These are phyloP conservation scores for Diplolepis rosae DNA, from an alignment of 2,888 invertebrate genomes.

Conservation along the genomic window DNA sequence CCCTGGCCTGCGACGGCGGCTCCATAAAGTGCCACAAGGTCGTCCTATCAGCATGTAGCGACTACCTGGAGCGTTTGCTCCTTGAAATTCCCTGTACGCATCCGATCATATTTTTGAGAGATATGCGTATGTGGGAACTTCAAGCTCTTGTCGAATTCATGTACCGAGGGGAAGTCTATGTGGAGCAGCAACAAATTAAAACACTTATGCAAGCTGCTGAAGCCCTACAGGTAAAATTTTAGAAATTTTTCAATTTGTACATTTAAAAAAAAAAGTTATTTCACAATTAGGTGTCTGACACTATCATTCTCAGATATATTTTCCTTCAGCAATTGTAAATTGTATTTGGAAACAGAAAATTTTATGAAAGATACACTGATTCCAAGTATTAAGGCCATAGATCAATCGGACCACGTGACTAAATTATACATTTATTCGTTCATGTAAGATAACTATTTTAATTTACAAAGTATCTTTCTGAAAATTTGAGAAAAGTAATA, in stretches of 20 bases:
- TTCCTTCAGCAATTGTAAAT: no score
- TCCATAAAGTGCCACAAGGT: slow-evolving; percentile 91
- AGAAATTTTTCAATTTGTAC: no score
- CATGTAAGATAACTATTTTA: no score
- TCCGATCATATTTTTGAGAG: slow-evolving; percentile 87
- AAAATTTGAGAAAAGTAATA: no score
- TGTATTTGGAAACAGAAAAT: no score
- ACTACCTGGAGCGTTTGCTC: slow-evolving; percentile 88
- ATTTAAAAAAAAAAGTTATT: slow-evolving; percentile 7
- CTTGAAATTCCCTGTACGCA: slow-evolving; percentile 90
- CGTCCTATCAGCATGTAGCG: slow-evolving; percentile 88
- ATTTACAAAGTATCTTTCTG: no score
- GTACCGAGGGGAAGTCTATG: slow-evolving; percentile 72
- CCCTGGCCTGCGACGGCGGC: slow-evolving; percentile 89
- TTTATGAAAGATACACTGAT: no score
- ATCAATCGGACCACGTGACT: no score
- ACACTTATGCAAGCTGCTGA: slow-evolving; percentile 71
- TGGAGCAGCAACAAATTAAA: slow-evolving; percentile 69
- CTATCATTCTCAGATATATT: no score
- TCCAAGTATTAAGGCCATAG: no score
- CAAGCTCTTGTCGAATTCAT: slow-evolving; percentile 71
- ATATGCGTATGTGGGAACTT: slow-evolving; percentile 78
- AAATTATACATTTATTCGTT: no score
- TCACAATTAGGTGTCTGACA: no score
- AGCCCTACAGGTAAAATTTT: slow-evolving; percentile 69